A percentile compares a stretch with the other conserved stretches of the same genome.
phyloP scores from a whole-genome alignment of 1,140 invertebrate genomes.

The Teleogryllus occipitalis region DNA sequence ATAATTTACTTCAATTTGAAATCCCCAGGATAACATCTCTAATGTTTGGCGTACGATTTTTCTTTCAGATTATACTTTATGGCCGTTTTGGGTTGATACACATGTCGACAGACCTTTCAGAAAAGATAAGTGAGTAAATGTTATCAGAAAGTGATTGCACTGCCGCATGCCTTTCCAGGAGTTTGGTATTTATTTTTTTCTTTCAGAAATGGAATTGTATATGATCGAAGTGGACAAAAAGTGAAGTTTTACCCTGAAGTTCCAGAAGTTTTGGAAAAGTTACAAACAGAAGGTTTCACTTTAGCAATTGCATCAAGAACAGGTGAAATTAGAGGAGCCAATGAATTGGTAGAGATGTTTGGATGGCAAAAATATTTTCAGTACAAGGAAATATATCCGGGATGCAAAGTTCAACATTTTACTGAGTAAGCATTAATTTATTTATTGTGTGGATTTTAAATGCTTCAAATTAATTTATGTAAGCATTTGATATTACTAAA shows the following conservation, averaged over 20 bases:
- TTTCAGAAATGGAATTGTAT: conserved; percentile 41
- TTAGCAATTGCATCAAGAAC: conserved; percentile 61
- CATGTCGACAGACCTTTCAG: conserved; percentile 57
- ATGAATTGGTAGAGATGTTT: conserved; percentile 56
- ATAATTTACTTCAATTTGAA: background rate
- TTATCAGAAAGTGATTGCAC: background rate
- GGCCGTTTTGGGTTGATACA: conserved; percentile 70
- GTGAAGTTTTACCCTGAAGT: conserved; percentile 52
- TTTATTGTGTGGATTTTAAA: background rate
- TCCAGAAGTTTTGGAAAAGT: conserved; percentile 47
- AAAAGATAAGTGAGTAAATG: conserved; percentile 26
- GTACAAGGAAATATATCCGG: conserved; percentile 68
- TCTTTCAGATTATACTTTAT: conserved; percentile 62
- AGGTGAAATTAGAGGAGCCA: conserved; percentile 52
- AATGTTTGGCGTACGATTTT: background rate
- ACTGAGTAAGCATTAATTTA: conserved; percentile 43
- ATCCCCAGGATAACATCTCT: background rate
- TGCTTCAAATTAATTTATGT: too few relatives aligned
- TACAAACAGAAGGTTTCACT: conserved; percentile 46
- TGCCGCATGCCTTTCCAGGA: background rate
- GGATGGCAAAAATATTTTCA: conserved; percentile 61
- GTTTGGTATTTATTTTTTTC: background rate
- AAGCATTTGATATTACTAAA: too few relatives aligned
- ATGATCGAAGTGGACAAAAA: conserved; percentile 41
- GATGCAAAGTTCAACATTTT: conserved; percentile 61